Evolutionary conservation across 2,113 vertebrate species (phyloP), one percentile per base, ranked within the genome.

Genomic region (Ardeotis arabs): DNA sequence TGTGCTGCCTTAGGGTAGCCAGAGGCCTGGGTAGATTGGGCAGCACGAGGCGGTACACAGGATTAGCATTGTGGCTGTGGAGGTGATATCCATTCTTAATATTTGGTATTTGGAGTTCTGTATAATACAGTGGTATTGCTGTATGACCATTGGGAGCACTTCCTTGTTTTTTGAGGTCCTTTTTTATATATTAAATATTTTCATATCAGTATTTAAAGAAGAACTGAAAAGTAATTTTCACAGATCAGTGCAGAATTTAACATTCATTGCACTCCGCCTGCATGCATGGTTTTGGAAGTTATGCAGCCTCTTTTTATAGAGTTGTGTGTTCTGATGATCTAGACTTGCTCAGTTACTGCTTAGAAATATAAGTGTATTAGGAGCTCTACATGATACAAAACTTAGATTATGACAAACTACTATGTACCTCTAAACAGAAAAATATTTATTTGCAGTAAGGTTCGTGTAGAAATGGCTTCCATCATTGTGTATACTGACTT

Each of bases 291-390:
- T 93, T 91, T 92, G 37, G 63, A 91, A 94, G 80, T 96, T 96
- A 94, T 11, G 77, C 91, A 96, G 64, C 45, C 74, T 91, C 77
- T 95, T 96, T 96, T 89, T 92, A 87, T 84, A 89, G 95, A 91
- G 75, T 91, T 87, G 10, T 66, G 12, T 83, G 37, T 94, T 91
- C 59, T 92, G 64, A 45, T 82, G 77, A 85, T 53, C 66, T 60
- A 52, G 69, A 39, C 53, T 92, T 90, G 82, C 29, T 90, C 24
- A 72, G 35, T 84, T 95, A 68, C 2, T 49, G 16, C 59, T 91
- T 62, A 81, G 87, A 89, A 94, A 62, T 84, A 4, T 4, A 33
- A 77, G 23, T 53, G 18, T 89, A 37, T 87, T 90, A 79, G 50
- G 45, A 95, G 23, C 55, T 66, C 3, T 28, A 14, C 62, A 41